Evolutionary conservation across 2,797 vertebrate species (phyloP), one percentile per base, ranked within the genome.

Genomic region (Acomys russatus): DNA sequence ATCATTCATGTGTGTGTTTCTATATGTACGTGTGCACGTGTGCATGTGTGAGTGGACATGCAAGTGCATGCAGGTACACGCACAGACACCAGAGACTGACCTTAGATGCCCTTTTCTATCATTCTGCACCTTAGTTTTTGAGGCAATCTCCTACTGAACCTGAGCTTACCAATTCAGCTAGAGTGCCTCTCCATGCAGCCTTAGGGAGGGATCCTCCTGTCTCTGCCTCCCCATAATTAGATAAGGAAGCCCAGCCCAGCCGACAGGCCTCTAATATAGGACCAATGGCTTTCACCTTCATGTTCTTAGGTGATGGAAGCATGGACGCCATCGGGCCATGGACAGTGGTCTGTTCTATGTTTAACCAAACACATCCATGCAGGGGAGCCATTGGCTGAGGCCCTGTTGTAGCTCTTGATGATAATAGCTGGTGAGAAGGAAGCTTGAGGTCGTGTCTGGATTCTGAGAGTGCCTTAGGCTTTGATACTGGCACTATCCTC

Each of bases 391-490:
- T 63, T 14, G 54, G 54, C 56, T 77, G 59, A 1, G 1, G 28
- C 15, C 74, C 5, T 4, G 79, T 38, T 80, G n/a, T 22, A 28
- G 35, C 56, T 77, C 56, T 77, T 23, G 33, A 35, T 4, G 10
- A 25, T 38, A 71, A 64, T 49, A 70, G 30, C 73, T 77, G 7
- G 88, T 44, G 2, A 14, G 18, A 25, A 12, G 74, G 38, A 49
- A 35, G 33, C 22, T 0, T 0, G 0, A 56, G 66, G 28, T 33
- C 25, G 63, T 2, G 0, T 12, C 25, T 18, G 77, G 63, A 33
- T 66, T 84, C 12, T 10, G 77, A 56, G 56, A 61, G 30, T 33
- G 20, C 2, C 61, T 11, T 1, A 28, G 61, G 9, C 61, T 51
- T 54, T 28, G 14, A 25, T 30, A 63, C 22, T 64, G n/a, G 15